A percentile compares a stretch with the other conserved stretches of the same genome.
These are phyloP conservation scores for Cerastis rubricosa DNA, from an alignment of 2,888 invertebrate genomes.

Conservation along the genomic window DNA sequence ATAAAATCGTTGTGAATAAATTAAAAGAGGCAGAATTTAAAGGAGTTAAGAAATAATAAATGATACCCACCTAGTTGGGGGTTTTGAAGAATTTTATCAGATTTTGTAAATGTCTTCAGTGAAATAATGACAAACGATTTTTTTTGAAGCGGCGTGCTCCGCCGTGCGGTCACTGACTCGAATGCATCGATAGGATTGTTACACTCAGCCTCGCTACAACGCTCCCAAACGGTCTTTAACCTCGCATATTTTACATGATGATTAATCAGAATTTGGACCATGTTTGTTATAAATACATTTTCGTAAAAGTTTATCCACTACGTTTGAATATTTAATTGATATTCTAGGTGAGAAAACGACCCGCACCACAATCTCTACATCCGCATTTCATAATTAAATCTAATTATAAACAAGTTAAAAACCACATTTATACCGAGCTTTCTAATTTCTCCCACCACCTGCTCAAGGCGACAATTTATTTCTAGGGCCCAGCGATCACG, in stretches of 20 bases:
- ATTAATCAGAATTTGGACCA: constrained; percentile 60
- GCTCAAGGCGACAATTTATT: constrained; percentile 67
- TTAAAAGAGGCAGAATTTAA: constrained; percentile 21
- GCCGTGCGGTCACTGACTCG: constrained; percentile 70
- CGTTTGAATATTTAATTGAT: constrained; percentile 22
- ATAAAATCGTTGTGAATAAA: constrained; percentile 35
- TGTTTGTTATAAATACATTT: constrained; percentile 47
- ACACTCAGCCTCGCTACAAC: constrained; percentile 60
- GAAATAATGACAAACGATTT: constrained; percentile 57
- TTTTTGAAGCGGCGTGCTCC: constrained; percentile 51
- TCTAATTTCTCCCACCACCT: constrained; percentile 68
- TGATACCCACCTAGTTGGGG: background rate
- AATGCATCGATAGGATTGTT: constrained; percentile 67
- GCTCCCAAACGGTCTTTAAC: constrained; percentile 67
- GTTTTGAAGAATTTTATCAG: constrained; percentile 16
- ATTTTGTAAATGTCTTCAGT: constrained; percentile 35
- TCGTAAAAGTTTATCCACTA: constrained; percentile 16
- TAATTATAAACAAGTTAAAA: constrained; percentile 42
- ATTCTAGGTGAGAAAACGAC: constrained; percentile 25
- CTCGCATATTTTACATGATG: constrained; percentile 62
- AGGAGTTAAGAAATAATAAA: constrained; percentile 27
- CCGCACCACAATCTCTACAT: constrained; percentile 24
- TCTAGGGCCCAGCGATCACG: constrained; percentile 47
- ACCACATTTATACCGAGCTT: constrained; percentile 40
- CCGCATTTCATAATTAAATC: constrained; percentile 24